Evolutionary conservation across 1,140 invertebrate species (phyloP).

Genomic region (Nasonia vitripennis): DNA sequence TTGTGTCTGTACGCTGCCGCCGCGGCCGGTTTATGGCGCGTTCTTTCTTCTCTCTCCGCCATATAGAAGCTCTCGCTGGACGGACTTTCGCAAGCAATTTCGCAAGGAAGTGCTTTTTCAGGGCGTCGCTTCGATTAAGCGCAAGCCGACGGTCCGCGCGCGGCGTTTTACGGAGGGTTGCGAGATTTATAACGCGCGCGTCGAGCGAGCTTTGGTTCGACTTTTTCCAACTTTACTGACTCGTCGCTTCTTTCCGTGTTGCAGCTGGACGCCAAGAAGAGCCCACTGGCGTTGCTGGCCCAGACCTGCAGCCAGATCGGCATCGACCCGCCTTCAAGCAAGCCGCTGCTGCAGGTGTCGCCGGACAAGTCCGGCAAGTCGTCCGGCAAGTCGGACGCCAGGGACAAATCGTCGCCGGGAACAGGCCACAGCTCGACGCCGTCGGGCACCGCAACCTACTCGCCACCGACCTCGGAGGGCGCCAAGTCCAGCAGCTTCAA

Average conservation of each 20-base stretch:
- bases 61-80: not conserved
- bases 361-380: constrained; percentile 76
- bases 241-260: constrained; percentile 69
- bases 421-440: constrained; percentile 52
- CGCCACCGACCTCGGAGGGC: constrained; percentile 68
- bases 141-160: not conserved
- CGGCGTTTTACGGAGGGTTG: not conserved
- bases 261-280: constrained; percentile 96
- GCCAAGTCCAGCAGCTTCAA: constrained; percentile 79
- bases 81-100: constrained; percentile 51
- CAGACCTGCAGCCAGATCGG: constrained; percentile 98
- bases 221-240: not conserved
- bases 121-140: constrained; percentile 18
- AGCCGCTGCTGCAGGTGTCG: constrained; percentile 78
- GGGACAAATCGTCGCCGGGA: constrained; percentile 78
- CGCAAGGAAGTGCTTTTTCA: constrained; percentile 32
- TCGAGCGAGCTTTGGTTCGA: not conserved
- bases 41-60: constrained; percentile 25
- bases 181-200: constrained; percentile 3
- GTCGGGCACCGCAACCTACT: constrained; percentile 67
- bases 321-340: constrained; percentile 85
- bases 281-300: constrained; percentile 92
- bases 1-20: not conserved
- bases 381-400: constrained; percentile 77
- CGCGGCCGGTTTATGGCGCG: constrained; percentile 34